These are phyloP conservation scores for Asteroscopus sphinx DNA, from an alignment of 2,888 invertebrate genomes.

Conservation along the genomic window DNA sequence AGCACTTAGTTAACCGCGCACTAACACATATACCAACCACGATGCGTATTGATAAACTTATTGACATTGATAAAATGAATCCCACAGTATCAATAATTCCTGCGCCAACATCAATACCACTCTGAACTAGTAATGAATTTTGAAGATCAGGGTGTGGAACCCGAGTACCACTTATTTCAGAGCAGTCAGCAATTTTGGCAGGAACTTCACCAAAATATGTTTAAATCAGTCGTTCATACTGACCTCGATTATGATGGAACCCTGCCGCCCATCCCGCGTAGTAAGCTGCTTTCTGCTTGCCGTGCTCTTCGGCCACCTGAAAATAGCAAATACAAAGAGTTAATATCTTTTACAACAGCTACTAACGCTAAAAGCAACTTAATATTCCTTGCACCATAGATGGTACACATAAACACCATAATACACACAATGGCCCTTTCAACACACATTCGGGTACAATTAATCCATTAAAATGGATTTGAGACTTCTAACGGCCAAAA, in stretches of 20 bases:
- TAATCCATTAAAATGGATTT: constrained; percentile 9
- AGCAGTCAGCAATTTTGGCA: not conserved
- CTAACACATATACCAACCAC: too few relatives aligned
- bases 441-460: not conserved
- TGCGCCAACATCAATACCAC: too few relatives aligned
- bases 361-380: constrained; percentile 24
- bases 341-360: not conserved
- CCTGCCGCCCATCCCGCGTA: constrained; percentile 93
- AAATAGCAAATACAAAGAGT: constrained; percentile 37
- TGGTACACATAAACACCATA: constrained; percentile 18
- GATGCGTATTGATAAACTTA: too few relatives aligned
- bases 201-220: not conserved
- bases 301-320: constrained; percentile 95
- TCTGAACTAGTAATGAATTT: too few relatives aligned
- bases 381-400: constrained; percentile 6
- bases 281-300: constrained; percentile 94
- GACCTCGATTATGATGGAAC: constrained; percentile 90
- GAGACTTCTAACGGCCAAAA: too few relatives aligned
- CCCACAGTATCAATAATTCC: too few relatives aligned
- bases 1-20: too few relatives aligned
- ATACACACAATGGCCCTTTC: constrained; percentile 34
- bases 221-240: constrained; percentile 39
- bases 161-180: too few relatives aligned
- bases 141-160: too few relatives aligned
- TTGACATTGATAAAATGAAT: too few relatives aligned